phyloP scores from a whole-genome alignment of 2,888 invertebrate genomes.

The Pristionchus mayeri region DNA sequence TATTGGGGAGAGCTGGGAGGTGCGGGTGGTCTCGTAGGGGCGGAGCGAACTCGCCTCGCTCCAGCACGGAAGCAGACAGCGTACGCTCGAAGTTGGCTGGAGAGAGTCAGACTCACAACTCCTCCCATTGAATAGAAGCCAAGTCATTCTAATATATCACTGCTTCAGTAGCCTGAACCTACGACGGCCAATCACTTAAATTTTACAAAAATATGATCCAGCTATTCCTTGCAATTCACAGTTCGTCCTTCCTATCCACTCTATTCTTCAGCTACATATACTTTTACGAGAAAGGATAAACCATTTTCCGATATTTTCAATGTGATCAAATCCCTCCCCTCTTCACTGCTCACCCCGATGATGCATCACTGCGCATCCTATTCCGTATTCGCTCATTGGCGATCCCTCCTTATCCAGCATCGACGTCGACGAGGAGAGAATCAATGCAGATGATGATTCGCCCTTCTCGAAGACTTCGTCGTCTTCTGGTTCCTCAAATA shows the following conservation, averaged over 20 bases:
- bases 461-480: conserved; percentile 23
- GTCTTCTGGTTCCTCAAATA: conserved; percentile 21
- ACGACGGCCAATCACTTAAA: no score
- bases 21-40: conserved; percentile 19
- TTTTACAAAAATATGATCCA: no score
- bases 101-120: background rate
- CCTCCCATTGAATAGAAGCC: no score
- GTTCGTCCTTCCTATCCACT: background rate
- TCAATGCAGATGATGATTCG: background rate
- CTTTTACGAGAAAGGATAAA: no score
- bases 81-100: conserved; percentile 47
- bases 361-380: background rate
- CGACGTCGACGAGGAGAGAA: background rate
- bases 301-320: no score
- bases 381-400: conserved; percentile 24
- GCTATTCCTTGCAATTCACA: no score
- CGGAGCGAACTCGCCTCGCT: conserved; percentile 39
- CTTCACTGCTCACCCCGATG: conserved; percentile 6
- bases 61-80: conserved; percentile 43
- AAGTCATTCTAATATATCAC: no score
- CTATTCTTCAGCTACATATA: background rate
- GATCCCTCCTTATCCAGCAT: conserved; percentile 1
- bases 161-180: no score
- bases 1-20: conserved; percentile 32
- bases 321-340: no score